Evolutionary conservation across 1,140 invertebrate genomes (phyloP).

Genomic region (Nixonia krombeini): DNA sequence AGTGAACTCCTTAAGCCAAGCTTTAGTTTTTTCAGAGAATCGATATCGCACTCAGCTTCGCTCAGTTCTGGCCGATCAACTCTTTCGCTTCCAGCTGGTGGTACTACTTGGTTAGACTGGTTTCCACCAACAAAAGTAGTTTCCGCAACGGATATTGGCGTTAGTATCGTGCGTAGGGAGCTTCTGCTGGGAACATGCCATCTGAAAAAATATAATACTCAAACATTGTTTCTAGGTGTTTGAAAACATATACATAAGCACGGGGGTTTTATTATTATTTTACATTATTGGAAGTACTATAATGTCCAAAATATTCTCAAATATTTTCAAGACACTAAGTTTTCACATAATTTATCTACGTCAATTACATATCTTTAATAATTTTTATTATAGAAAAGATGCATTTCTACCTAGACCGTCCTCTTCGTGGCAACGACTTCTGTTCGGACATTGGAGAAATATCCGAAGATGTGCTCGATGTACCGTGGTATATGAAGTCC

Average conservation of each 20-base stretch:
- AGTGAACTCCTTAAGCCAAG: slow-evolving; percentile 79
- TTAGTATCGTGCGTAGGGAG: slow-evolving; percentile 74
- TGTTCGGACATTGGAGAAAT: slow-evolving; percentile 84
- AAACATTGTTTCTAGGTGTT: slow-evolving; percentile 4
- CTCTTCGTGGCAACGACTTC: slow-evolving; percentile 80
- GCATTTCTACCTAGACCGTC: slow-evolving; percentile 77
- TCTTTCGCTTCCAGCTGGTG: slow-evolving; percentile 53
- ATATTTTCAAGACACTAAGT: too few relatives aligned
- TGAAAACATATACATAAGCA: too few relatives aligned
- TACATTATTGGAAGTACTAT: too few relatives aligned
- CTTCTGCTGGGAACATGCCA: slow-evolving; percentile 77
- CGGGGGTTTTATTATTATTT: too few relatives aligned
- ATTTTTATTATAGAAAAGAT: too few relatives aligned
- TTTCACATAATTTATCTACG: too few relatives aligned
- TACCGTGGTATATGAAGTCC: slow-evolving; percentile 83
- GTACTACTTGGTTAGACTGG: slow-evolving; percentile 52
- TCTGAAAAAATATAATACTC: slow-evolving; percentile 54
- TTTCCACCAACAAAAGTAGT: slow-evolving; percentile 72
- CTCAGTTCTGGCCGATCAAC: slow-evolving; percentile 75
- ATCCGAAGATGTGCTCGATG: slow-evolving; percentile 83
- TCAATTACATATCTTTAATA: too few relatives aligned
- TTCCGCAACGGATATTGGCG: slow-evolving; percentile 76
- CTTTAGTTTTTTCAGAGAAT: slow-evolving; percentile 83
- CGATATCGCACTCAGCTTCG: slow-evolving; percentile 82
- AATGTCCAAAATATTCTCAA: too few relatives aligned